Percentiles rank a stretch among this genome's conserved stretches.
Conservation (phyloP, 2,113 vertebrate genomes). For the Dicrurus megarhynchus region DNA sequence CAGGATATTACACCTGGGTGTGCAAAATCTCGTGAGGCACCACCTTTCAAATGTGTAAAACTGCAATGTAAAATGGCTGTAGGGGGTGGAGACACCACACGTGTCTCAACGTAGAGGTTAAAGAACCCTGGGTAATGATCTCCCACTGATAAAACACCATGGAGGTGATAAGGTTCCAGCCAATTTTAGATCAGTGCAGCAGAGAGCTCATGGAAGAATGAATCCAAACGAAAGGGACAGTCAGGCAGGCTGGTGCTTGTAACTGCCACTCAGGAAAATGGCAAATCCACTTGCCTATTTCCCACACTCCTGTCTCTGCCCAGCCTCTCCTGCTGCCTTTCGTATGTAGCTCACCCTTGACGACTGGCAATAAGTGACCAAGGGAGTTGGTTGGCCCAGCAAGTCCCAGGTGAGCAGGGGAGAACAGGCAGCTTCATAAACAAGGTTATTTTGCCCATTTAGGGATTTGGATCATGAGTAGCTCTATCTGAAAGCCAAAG, state of each 20-base stretch:
- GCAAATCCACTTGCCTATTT: neutral
- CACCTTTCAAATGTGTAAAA: neutral
- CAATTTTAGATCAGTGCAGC: neutral
- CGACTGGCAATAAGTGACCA: neutral
- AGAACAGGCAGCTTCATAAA: neutral
- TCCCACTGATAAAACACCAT: neutral
- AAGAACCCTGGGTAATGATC: neutral
- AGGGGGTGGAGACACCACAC: accelerated
- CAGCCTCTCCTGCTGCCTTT: neutral
- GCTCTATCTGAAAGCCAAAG: neutral
- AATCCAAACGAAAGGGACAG: neutral
- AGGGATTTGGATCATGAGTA: neutral
- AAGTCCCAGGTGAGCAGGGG: neutral
- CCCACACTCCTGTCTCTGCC: neutral
- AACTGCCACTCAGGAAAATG: neutral
- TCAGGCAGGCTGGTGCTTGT: neutral
- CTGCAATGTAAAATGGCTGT: neutral
- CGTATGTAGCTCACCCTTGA: neutral
- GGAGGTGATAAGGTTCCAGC: neutral
- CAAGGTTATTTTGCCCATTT: neutral
- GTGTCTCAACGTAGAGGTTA: neutral
- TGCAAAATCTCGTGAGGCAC: neutral
- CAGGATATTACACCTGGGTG: neutral
- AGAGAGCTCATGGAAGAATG: neutral
- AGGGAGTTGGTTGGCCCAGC: neutral